Conservation (phyloP, 2,113 vertebrate genomes). For the Rutilus rutilus region DNA sequence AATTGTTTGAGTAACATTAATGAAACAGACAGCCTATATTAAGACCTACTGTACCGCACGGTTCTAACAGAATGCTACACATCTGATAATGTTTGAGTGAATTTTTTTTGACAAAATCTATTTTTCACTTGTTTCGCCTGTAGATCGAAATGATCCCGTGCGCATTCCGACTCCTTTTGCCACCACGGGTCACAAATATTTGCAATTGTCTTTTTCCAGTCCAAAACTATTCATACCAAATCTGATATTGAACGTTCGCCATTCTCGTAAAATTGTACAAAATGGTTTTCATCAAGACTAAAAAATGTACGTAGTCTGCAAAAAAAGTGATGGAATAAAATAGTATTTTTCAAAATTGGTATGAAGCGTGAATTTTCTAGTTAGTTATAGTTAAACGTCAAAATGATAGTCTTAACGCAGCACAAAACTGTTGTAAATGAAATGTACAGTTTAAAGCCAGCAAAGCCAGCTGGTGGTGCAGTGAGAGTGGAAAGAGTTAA, state of each 20-base stretch:
- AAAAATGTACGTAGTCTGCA: background rate
- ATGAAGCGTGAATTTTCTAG: background rate
- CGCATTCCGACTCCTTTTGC: too few relatives aligned
- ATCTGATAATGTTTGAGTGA: too few relatives aligned
- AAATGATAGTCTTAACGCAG: background rate
- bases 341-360: background rate
- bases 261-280: background rate
- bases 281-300: background rate
- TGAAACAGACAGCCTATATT: too few relatives aligned
- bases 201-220: background rate
- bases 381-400: too few relatives aligned
- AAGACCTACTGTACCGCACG: too few relatives aligned
- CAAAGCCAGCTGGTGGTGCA: background rate
- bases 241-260: background rate
- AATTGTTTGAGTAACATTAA: too few relatives aligned
- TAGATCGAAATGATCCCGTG: too few relatives aligned
- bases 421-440: background rate
- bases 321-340: background rate
- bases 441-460: background rate
- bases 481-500: slow-evolving; percentile 49
- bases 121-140: too few relatives aligned
- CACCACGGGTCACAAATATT: too few relatives aligned
- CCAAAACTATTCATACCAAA: background rate
- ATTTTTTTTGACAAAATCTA: too few relatives aligned
- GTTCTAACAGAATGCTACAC: too few relatives aligned